A percentile compares a stretch with the other conserved stretches of the same genome.
phyloP scores from a whole-genome alignment of 2,113 vertebrate species.

The Chitala chitala region DNA sequence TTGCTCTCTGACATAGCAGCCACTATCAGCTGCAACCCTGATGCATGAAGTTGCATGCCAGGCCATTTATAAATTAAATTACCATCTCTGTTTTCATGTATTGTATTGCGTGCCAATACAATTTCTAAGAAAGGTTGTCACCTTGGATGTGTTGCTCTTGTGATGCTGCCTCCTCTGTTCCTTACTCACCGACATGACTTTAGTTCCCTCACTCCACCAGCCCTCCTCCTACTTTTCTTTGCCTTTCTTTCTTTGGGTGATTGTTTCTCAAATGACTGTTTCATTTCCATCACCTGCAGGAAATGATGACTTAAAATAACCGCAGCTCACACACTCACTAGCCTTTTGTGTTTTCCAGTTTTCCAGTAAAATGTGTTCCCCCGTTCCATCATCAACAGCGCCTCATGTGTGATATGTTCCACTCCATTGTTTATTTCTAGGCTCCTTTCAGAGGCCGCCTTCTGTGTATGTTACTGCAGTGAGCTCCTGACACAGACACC shows the following conservation, averaged over 20 bases:
- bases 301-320: conserved; percentile 63
- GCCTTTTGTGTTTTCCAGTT: conserved; percentile 51
- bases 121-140: neutral
- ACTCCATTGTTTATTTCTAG: conserved; percentile 35
- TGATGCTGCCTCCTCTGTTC: neutral
- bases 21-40: neutral
- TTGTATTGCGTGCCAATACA: neutral
- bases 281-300: conserved; percentile 69
- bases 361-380: conserved; percentile 36
- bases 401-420: conserved; percentile 47
- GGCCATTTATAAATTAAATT: neutral
- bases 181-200: neutral
- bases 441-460: conserved; percentile 31
- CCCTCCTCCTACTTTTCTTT: conserved; percentile 37
- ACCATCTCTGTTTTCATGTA: neutral
- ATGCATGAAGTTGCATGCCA: no score
- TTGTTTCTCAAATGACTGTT: conserved; percentile 57
- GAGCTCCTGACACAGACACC: neutral
- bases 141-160: neutral
- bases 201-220: neutral
- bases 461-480: no score
- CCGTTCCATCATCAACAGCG: neutral
- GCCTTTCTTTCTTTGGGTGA: conserved; percentile 47
- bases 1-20: neutral
- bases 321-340: conserved; percentile 45